These are phyloP conservation scores for Heliothis peltigera DNA, from an alignment of 2,888 invertebrate species.

Conservation along the genomic window DNA sequence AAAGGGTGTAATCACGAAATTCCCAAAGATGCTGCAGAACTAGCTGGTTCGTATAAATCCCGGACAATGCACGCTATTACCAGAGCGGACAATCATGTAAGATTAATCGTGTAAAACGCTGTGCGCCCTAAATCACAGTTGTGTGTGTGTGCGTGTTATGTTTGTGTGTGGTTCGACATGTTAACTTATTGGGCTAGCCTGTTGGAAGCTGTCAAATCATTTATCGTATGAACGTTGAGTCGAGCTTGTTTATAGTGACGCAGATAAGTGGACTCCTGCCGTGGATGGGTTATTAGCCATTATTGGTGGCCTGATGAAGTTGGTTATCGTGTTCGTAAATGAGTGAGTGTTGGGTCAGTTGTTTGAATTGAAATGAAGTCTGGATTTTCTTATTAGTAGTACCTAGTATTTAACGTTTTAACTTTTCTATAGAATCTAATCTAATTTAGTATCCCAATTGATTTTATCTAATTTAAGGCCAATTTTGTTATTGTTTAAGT, in stretches of 20 bases:
- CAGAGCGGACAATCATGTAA: conserved; percentile 60
- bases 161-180: conserved; percentile 39
- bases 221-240: conserved; percentile 36
- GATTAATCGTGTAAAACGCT: conserved; percentile 66
- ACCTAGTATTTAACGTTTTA: too few species aligned
- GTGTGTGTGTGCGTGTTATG: conserved; percentile 5
- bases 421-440: too few species aligned
- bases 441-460: too few species aligned
- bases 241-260: conserved; percentile 37
- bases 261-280: conserved; percentile 10
- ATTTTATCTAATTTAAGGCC: too few species aligned
- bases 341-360: background rate
- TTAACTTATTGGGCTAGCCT: conserved; percentile 49
- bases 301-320: conserved; percentile 13
- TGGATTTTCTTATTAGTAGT: too few species aligned
- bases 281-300: conserved; percentile 36
- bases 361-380: too few species aligned
- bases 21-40: conserved; percentile 43
- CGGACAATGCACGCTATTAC: conserved; percentile 55
- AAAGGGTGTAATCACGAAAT: conserved; percentile 47
- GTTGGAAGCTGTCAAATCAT: conserved; percentile 52
- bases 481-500: too few species aligned
- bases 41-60: conserved; percentile 55
- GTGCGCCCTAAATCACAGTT: conserved; percentile 62
- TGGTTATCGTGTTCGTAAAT: conserved; percentile 7